Evolutionary conservation across 2,797 vertebrate genomes (phyloP), one percentile per base, ranked within the genome.

Genomic region (Micropoecilia bifurca): DNA sequence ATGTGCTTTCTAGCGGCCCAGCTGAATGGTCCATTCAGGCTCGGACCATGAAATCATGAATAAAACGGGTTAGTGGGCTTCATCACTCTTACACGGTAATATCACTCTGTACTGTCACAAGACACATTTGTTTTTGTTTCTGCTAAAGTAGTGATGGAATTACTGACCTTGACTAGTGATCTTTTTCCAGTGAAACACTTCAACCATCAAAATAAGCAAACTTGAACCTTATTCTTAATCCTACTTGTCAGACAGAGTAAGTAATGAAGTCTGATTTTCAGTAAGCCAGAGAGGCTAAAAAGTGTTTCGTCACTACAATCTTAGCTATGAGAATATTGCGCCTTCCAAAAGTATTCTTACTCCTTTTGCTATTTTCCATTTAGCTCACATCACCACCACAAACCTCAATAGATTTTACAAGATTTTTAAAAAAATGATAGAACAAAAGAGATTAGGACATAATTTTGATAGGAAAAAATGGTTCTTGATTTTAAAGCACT

Each of bases 21-120:
- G 45, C 76, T 90, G 85, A 91, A 81, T 80, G 80, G 63, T 14
- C 18, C 73, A 74, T 91, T 88, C 86, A 80, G 47, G 25, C 79
- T 74, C 63, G 16, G 76, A 82, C 47, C 25, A 83, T 83, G 73
- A 90, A 77, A 77, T 85, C 88, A 85, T 84, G 78, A 85, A 85
- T 68, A 79, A 33, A 77, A 90, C 55, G 79, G 47, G 22, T 78
- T 69, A n/a, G 71, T 74, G 78, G 74, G 73, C 77, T 82, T 85
- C 75, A 79, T 90, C 77, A 73, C 79, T 87, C 75, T 78, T 74
- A 83, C 81, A 80, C 61, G 80, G 73, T 71, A 33, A 80, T 78
- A 46, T 48, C 45, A 61, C 28, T 36, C 6, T 16, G 12, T 63
- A 36, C 45, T 79, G 75, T 81, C 53, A 36, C 74, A 73, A 20